Evolutionary conservation across 2,888 invertebrate species (phyloP).

Genomic region (Eupithecia centaureata): DNA sequence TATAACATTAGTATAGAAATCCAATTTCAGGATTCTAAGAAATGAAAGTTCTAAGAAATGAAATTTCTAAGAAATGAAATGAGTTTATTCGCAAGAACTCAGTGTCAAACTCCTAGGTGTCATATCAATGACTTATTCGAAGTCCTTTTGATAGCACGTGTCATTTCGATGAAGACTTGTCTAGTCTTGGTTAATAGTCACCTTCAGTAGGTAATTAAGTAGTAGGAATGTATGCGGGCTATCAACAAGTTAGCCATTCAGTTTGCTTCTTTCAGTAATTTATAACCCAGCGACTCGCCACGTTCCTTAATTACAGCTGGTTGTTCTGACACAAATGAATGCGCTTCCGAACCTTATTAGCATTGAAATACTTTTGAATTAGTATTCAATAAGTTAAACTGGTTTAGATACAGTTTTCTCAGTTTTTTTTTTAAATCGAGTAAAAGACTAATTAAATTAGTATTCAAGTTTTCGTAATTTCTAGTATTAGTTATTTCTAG

Average conservation of each 20-base stretch:
- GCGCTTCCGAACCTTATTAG: constrained; percentile 18
- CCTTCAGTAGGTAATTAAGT: not conserved
- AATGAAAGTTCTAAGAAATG: too few species aligned
- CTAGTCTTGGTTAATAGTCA: not conserved
- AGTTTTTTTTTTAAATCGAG: too few species aligned
- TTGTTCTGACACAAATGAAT: constrained; percentile 9
- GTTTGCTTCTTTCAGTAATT: constrained; percentile 21
- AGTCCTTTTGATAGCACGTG: not conserved
- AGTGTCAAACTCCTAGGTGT: not conserved
- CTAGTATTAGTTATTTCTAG: too few species aligned
- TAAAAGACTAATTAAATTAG: too few species aligned
- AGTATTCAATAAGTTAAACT: too few species aligned
- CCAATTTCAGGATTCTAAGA: constrained; percentile 2
- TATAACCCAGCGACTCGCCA: constrained; percentile 4
- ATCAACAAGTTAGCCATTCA: constrained; percentile 13
- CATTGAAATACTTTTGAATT: constrained; percentile 11
- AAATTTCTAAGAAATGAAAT: too few species aligned
- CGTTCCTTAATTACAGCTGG: constrained; percentile 3
- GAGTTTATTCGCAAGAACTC: too few species aligned
- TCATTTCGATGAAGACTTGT: not conserved
- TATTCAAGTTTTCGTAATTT: too few species aligned
- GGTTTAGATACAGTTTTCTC: too few species aligned
- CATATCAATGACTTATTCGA: not conserved
- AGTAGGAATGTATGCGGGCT: constrained; percentile 15
- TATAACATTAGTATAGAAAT: not conserved